Conservation (phyloP, 2,797 vertebrate genomes). For the Neomorphus geoffroyi region DNA sequence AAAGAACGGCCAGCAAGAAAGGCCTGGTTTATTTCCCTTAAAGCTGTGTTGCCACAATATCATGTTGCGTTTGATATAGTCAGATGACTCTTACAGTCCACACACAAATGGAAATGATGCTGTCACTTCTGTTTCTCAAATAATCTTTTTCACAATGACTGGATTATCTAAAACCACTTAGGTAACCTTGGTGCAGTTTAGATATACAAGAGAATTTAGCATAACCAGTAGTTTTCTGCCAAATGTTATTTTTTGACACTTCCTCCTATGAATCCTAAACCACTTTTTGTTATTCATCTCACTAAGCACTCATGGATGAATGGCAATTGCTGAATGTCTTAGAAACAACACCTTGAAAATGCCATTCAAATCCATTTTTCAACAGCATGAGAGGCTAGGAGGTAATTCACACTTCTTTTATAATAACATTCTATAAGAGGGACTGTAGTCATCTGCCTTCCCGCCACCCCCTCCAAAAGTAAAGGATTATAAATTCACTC, state of each 20-base stretch:
- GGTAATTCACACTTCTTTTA: slow-evolving; percentile 68
- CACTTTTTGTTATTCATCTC: slow-evolving; percentile 66
- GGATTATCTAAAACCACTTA: slow-evolving; percentile 58
- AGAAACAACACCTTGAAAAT: slow-evolving; percentile 59
- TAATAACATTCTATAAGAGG: slow-evolving; percentile 64
- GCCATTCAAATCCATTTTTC: slow-evolving; percentile 53
- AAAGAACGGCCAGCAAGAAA: neutral
- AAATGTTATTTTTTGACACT: slow-evolving; percentile 62
- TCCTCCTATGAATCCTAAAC: slow-evolving; percentile 60
- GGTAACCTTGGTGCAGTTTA: slow-evolving; percentile 42
- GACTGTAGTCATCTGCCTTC: slow-evolving; percentile 64
- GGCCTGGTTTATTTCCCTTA: neutral
- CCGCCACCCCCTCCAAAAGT: slow-evolving; percentile 49
- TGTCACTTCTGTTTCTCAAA: slow-evolving; percentile 20
- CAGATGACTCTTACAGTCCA: slow-evolving; percentile 21
- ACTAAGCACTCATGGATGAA: slow-evolving; percentile 36
- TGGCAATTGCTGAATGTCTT: slow-evolving; percentile 48
- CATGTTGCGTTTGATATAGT: neutral
- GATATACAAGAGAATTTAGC: slow-evolving; percentile 52
- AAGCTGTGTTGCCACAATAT: neutral
- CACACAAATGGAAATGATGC: slow-evolving; percentile 24
- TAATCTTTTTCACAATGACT: slow-evolving; percentile 38
- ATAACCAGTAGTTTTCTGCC: slow-evolving; percentile 17
- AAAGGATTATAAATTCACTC: slow-evolving; percentile 53
- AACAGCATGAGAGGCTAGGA: slow-evolving; percentile 55